These are phyloP conservation scores for Alentia gelatinosa DNA, from an alignment of 2,888 invertebrate species.

Conservation along the genomic window DNA sequence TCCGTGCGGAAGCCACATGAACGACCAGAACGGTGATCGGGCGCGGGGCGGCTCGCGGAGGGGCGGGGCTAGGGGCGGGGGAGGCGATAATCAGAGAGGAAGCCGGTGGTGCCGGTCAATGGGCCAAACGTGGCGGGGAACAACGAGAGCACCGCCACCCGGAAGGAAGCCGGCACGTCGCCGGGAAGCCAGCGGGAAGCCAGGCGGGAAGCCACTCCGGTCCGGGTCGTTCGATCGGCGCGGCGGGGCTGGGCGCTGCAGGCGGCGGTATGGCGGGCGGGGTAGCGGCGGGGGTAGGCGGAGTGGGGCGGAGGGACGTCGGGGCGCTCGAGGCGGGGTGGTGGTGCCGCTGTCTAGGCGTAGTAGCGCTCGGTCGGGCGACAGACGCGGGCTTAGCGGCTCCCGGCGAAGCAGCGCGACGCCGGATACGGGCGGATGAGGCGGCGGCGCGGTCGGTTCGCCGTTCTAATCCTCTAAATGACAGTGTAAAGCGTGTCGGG, in stretches of 20 bases:
- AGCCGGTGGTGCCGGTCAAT: slow-evolving; percentile 13
- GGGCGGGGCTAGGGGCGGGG: neutral
- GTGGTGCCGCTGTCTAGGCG: neutral
- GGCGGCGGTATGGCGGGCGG: neutral
- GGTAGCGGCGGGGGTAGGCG: neutral
- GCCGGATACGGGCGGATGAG: slow-evolving; percentile 28
- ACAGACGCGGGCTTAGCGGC: slow-evolving; percentile 30
- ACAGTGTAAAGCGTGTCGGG: slow-evolving; percentile 50
- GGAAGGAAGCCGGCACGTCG: slow-evolving; percentile 37
- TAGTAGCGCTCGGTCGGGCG: neutral
- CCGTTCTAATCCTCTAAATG: slow-evolving; percentile 42
- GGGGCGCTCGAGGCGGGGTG: neutral
- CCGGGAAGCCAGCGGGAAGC: slow-evolving; percentile 38
- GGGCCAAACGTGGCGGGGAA: slow-evolving; percentile 25
- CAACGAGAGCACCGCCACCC: neutral
- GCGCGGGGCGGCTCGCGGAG: neutral
- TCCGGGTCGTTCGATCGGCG: neutral
- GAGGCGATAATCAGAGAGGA: slow-evolving; percentile 26
- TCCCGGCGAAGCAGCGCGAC: neutral
- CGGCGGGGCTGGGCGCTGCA: neutral
- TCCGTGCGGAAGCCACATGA: neutral
- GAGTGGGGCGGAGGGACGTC: neutral
- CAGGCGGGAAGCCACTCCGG: slow-evolving; percentile 39
- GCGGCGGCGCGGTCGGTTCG: neutral
- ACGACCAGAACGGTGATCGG: neutral